Percentiles rank a stretch among this genome's conserved stretches.
Evolutionary conservation across 2,797 vertebrate genomes (phyloP).

Genomic region (Mormyrops attenuatus): DNA sequence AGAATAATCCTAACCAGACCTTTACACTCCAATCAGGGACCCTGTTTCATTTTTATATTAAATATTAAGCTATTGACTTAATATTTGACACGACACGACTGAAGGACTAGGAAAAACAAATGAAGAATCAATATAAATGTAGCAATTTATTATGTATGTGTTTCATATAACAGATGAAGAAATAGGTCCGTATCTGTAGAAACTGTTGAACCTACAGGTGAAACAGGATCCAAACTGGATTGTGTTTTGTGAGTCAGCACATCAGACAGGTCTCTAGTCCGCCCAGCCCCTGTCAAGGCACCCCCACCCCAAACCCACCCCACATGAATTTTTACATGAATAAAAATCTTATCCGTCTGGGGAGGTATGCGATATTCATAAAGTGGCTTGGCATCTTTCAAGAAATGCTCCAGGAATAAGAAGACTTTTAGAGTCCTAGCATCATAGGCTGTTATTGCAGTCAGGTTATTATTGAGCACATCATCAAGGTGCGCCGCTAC

Average conservation of each 20-base stretch:
- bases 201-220: background rate
- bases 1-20: background rate
- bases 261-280: background rate
- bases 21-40: background rate
- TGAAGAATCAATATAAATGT: background rate
- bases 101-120: background rate
- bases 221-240: background rate
- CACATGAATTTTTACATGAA: background rate
- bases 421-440: background rate
- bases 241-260: background rate
- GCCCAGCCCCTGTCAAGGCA: background rate
- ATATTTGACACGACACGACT: background rate
- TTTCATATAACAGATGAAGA: background rate
- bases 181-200: background rate
- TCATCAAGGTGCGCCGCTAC: background rate
- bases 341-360: background rate
- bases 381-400: background rate
- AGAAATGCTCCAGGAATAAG: slow-evolving; percentile 8
- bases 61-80: background rate
- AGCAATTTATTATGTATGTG: background rate
- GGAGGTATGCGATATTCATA: slow-evolving; percentile 15
- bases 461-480: background rate
- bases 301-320: background rate
- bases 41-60: background rate
- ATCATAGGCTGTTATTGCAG: background rate